phyloP scores from a whole-genome alignment of 2,888 invertebrate genomes.

The Caenorhabditis panamensis region DNA sequence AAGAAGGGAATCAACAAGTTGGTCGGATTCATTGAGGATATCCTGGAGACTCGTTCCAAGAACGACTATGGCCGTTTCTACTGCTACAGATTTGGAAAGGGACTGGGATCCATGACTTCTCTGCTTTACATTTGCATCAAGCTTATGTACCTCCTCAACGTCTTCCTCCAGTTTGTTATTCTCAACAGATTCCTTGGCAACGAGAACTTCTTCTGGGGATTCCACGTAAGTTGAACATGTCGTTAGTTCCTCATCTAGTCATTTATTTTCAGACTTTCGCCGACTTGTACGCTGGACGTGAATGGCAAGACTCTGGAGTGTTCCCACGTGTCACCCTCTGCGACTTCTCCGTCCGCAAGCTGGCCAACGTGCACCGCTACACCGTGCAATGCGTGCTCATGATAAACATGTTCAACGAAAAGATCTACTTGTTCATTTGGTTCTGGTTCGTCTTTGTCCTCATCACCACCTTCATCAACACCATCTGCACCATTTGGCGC shows the following conservation, averaged over 20 bases:
- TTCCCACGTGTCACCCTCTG: constrained; percentile 79
- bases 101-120: constrained; percentile 61
- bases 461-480: constrained; percentile 82
- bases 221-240: constrained; percentile 72
- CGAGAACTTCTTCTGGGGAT: constrained; percentile 80
- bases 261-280: constrained; percentile 68
- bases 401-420: constrained; percentile 82
- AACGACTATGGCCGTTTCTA: constrained; percentile 63
- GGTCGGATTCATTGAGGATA: constrained; percentile 76
- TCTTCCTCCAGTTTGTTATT: constrained; percentile 80
- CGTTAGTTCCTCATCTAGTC: background rate
- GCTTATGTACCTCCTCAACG: constrained; percentile 78
- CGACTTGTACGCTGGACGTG: constrained; percentile 78
- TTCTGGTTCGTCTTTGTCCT: constrained; percentile 83
- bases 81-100: constrained; percentile 61
- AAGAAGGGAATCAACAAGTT: constrained; percentile 71
- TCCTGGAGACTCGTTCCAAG: constrained; percentile 54
- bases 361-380: constrained; percentile 81
- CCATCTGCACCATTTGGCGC: constrained; percentile 82
- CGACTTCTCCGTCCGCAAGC: constrained; percentile 81
- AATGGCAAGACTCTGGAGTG: constrained; percentile 81
- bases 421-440: constrained; percentile 80
- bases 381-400: constrained; percentile 81
- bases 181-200: constrained; percentile 81
- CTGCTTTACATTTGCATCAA: constrained; percentile 78